Evolutionary conservation across 2,113 vertebrate species (phyloP).

Genomic region (Melanostigma gelatinosum): DNA sequence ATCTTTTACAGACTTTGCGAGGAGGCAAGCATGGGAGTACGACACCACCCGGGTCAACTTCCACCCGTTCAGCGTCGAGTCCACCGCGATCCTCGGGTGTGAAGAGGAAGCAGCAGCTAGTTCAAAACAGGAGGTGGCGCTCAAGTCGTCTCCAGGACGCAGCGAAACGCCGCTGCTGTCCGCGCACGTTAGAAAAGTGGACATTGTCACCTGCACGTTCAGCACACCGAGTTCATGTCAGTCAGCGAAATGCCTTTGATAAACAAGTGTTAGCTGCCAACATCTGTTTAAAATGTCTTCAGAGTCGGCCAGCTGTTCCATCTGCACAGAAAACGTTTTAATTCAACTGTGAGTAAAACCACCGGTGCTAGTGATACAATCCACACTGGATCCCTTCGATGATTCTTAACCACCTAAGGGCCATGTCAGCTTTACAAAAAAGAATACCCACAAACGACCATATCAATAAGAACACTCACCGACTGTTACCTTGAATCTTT

Average conservation of each 20-base stretch:
- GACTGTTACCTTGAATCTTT: not conserved
- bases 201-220: slow-evolving; percentile 81
- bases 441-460: not conserved
- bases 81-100: slow-evolving; percentile 43
- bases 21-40: slow-evolving; percentile 81
- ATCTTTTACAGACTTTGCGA: slow-evolving; percentile 75
- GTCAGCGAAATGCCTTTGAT: slow-evolving; percentile 73
- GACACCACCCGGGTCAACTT: slow-evolving; percentile 75
- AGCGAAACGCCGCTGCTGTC: slow-evolving; percentile 11
- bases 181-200: slow-evolving; percentile 52
- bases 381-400: not conserved
- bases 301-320: not conserved
- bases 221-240: slow-evolving; percentile 76
- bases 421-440: not conserved
- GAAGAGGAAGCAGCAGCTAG: slow-evolving; percentile 52
- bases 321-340: not conserved
- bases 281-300: not conserved
- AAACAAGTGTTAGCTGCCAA: not conserved
- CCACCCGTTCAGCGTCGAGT: slow-evolving; percentile 82
- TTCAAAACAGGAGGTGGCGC: slow-evolving; percentile 16
- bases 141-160: slow-evolving; percentile 13
- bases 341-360: not conserved
- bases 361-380: not conserved
- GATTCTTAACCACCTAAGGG: not conserved
- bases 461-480: not conserved